Conservation (phyloP, 2,888 invertebrate species). For the Zootermopsis nevadensis region DNA sequence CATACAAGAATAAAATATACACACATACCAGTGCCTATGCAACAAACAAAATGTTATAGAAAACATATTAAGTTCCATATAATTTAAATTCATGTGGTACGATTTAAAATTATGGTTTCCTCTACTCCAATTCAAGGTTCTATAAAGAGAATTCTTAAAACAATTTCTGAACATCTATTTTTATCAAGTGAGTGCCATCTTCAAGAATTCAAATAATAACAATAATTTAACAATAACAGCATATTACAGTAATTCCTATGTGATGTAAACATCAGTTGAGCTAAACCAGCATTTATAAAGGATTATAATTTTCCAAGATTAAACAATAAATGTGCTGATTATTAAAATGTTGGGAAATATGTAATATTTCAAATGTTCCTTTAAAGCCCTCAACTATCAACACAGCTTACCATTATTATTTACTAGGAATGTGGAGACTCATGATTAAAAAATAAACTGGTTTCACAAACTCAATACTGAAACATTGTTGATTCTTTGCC, state of each 20-base stretch:
- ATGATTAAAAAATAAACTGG: not conserved
- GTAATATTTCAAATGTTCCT: not conserved
- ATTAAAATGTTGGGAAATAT: not conserved
- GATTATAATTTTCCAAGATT: not conserved
- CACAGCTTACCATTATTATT: too few relatives aligned
- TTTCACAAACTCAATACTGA: not conserved
- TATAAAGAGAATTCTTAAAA: not conserved
- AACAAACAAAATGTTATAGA: not conserved
- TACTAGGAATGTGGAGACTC: not conserved
- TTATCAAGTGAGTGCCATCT: not conserved
- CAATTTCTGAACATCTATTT: not conserved
- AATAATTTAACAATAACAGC: too few relatives aligned
- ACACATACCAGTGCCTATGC: not conserved
- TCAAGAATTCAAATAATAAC: not conserved
- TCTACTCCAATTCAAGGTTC: conserved; percentile 3
- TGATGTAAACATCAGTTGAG: not conserved
- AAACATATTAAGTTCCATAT: not conserved
- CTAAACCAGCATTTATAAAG: not conserved
- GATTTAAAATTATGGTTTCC: conserved; percentile 23
- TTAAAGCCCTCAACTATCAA: not conserved
- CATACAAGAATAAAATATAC: not conserved
- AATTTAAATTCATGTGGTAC: not conserved
- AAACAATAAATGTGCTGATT: not conserved
- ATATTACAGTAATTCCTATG: not conserved
- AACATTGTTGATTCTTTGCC: not conserved